A percentile compares a stretch with the other conserved stretches of the same genome.
Conservation (phyloP, 2,797 vertebrate genomes). For the Prionace glauca region DNA sequence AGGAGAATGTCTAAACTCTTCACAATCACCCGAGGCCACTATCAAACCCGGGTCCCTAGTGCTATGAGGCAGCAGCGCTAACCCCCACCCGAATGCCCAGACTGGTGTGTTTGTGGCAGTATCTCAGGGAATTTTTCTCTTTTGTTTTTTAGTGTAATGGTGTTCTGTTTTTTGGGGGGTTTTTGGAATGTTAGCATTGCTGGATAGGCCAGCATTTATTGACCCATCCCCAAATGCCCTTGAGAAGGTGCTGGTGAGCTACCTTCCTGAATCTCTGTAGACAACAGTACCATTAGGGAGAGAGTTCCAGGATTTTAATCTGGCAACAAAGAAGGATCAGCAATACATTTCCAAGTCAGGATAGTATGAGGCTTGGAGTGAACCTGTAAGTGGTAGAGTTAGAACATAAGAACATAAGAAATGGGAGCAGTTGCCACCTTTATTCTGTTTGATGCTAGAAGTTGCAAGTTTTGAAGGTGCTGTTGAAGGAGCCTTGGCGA, state of each 20-base stretch:
- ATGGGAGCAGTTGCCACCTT: neutral
- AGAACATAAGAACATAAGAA: too few species aligned
- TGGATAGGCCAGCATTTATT: too few species aligned
- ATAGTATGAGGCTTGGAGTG: neutral
- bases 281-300: neutral
- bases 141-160: too few species aligned
- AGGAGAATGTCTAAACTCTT: too few species aligned
- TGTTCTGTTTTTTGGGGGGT: neutral
- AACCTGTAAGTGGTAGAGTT: neutral
- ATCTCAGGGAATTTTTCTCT: too few species aligned
- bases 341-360: neutral
- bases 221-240: neutral
- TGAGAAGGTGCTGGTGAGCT: neutral
- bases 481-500: neutral
- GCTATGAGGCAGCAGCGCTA: too few species aligned
- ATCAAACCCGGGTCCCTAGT: too few species aligned
- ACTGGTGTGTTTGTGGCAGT: neutral
- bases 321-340: too few species aligned
- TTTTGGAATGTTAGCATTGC: neutral
- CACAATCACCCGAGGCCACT: too few species aligned
- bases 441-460: too few species aligned
- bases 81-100: neutral
- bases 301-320: too few species aligned
- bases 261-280: neutral
- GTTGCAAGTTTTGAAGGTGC: neutral